Evolutionary conservation across 2,888 invertebrate species (phyloP).

Genomic region (Diadromus collaris): DNA sequence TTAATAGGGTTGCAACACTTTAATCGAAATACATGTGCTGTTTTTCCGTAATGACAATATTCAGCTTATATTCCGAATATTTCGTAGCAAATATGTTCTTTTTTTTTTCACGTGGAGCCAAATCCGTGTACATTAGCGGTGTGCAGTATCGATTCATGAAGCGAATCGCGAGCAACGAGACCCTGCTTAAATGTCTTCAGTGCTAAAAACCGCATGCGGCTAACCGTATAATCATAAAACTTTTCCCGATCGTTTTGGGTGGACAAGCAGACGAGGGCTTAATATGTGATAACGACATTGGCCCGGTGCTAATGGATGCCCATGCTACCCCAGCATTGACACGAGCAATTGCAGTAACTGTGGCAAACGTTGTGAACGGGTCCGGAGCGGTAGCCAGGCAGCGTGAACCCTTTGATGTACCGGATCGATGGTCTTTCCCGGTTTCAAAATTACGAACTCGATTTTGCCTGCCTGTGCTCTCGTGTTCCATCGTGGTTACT

Average conservation of each 20-base stretch:
- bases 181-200: neutral
- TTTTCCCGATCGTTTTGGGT: constrained; percentile 46
- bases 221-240: neutral
- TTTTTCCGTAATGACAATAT: neutral
- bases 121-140: neutral
- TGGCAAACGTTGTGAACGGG: constrained; percentile 17
- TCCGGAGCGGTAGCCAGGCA: constrained; percentile 8
- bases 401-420: constrained; percentile 45
- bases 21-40: neutral
- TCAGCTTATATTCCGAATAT: neutral
- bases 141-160: neutral
- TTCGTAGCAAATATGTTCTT: neutral
- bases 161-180: neutral
- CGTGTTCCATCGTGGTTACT: constrained; percentile 22
- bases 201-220: neutral
- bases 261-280: constrained; percentile 35
- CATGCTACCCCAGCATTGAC: constrained; percentile 35
- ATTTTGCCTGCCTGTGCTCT: constrained; percentile 3
- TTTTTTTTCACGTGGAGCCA: neutral
- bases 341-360: constrained; percentile 31
- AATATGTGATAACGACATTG: constrained; percentile 51
- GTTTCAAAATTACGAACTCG: constrained; percentile 40
- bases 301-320: constrained; percentile 50
- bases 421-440: constrained; percentile 2
- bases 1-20: neutral